These are phyloP conservation scores for Automeris io DNA, from an alignment of 2,888 invertebrate genomes.

Conservation along the genomic window DNA sequence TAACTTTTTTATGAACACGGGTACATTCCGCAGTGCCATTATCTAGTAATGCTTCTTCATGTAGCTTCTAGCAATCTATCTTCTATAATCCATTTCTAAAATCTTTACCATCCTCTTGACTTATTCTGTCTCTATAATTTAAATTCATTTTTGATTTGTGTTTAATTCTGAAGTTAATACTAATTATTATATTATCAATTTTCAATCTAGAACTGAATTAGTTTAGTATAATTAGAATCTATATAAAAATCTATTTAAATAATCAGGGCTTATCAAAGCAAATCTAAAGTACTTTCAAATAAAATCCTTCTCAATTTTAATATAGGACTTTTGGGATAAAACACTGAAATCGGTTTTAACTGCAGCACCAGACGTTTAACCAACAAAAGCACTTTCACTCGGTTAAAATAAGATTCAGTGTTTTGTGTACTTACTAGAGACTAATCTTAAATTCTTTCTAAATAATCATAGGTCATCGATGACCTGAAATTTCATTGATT, in stretches of 20 bases:
- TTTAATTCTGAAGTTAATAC: slow-evolving; percentile 16
- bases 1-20: slow-evolving; percentile 69
- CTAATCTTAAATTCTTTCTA: slow-evolving; percentile 61
- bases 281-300: slow-evolving; percentile 64
- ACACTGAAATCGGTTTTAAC: background rate
- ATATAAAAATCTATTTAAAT: slow-evolving; percentile 55
- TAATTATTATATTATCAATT: slow-evolving; percentile 37
- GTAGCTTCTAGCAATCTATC: slow-evolving; percentile 50
- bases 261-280: slow-evolving; percentile 55
- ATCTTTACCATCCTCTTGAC: slow-evolving; percentile 21
- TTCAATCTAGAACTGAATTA: slow-evolving; percentile 61
- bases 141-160: slow-evolving; percentile 10
- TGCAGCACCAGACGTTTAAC: background rate
- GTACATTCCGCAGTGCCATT: slow-evolving; percentile 74
- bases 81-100: slow-evolving; percentile 46
- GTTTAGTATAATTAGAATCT: slow-evolving; percentile 65
- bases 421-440: slow-evolving; percentile 5
- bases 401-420: slow-evolving; percentile 1
- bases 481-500: slow-evolving; percentile 49
- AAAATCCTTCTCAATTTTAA: slow-evolving; percentile 69
- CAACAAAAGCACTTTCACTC: background rate
- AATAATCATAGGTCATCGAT: slow-evolving; percentile 49
- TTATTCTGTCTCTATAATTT: slow-evolving; percentile 25
- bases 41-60: slow-evolving; percentile 62
- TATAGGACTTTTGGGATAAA: slow-evolving; percentile 56